These are phyloP conservation scores for Cryptocheilus praepositus DNA, from an alignment of 2,888 invertebrate genomes.

Conservation along the genomic window DNA sequence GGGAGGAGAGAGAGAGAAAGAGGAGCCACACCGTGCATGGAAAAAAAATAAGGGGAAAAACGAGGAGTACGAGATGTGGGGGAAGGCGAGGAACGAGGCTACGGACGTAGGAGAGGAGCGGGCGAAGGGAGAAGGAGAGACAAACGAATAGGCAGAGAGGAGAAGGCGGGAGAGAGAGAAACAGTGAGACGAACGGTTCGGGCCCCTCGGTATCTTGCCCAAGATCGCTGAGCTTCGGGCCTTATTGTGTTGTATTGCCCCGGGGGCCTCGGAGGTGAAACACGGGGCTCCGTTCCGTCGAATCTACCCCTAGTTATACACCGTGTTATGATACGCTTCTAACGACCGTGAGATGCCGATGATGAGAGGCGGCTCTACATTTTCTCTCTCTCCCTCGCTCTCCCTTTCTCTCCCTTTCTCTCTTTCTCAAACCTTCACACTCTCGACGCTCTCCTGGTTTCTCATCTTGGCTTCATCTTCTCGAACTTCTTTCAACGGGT, in stretches of 20 bases:
- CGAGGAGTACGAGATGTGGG: conserved; percentile 17
- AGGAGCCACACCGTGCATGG: conserved; percentile 54
- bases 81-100: conserved; percentile 24
- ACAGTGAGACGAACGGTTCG: conserved; percentile 30
- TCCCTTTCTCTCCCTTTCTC: too few relatives aligned
- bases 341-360: conserved; percentile 62
- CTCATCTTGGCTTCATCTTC: neutral
- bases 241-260: conserved; percentile 64
- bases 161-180: conserved; percentile 20
- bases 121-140: conserved; percentile 15
- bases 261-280: conserved; percentile 48
- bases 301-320: conserved; percentile 62
- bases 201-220: conserved; percentile 55
- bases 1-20: conserved; percentile 34
- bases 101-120: conserved; percentile 30
- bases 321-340: conserved; percentile 64
- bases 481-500: too few relatives aligned
- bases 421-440: conserved; percentile 22
- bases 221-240: conserved; percentile 58
- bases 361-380: conserved; percentile 51
- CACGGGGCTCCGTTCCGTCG: conserved; percentile 49
- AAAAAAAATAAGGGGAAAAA: conserved; percentile 33
- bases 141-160: conserved; percentile 20
- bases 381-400: conserved; percentile 10
- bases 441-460: neutral